Conservation (phyloP, 2,888 invertebrate species). For the Spatulosminthurus flaviceps region DNA sequence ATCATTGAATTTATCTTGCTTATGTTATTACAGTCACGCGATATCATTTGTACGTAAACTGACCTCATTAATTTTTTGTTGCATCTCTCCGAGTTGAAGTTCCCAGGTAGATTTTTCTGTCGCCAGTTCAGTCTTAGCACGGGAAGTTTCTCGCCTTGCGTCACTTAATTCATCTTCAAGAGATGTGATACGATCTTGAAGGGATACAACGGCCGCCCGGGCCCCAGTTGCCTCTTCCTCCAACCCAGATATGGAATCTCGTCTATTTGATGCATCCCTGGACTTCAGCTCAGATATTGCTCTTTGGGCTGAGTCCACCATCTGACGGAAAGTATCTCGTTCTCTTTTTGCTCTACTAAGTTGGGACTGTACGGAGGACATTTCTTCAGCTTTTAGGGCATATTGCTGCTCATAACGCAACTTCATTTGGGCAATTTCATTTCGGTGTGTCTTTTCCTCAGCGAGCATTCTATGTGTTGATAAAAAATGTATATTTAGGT, state of each 20-base stretch:
- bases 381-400: constrained; percentile 81
- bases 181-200: constrained; percentile 85
- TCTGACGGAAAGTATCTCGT: constrained; percentile 87
- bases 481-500: constrained; percentile 24
- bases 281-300: constrained; percentile 79
- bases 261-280: constrained; percentile 64
- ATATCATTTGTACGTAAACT: neutral
- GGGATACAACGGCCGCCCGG: constrained; percentile 68
- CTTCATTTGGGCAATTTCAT: constrained; percentile 82
- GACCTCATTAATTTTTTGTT: constrained; percentile 85
- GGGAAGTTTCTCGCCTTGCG: constrained; percentile 80
- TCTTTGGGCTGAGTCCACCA: constrained; percentile 87
- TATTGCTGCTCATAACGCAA: constrained; percentile 86
- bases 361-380: constrained; percentile 82
- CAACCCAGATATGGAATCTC: constrained; percentile 76
- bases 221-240: constrained; percentile 70
- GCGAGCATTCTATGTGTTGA: constrained; percentile 69
- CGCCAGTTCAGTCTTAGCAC: constrained; percentile 87
- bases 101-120: constrained; percentile 87
- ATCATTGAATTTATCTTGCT: neutral
- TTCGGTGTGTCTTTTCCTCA: constrained; percentile 78
- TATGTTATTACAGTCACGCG: no score
- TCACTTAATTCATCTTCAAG: constrained; percentile 90
- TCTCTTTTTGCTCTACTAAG: constrained; percentile 84
- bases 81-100: constrained; percentile 86